Base-by-base conservation (phyloP, 2,113 vertebrate species). In the Larimichthys polyactis region DNA sequence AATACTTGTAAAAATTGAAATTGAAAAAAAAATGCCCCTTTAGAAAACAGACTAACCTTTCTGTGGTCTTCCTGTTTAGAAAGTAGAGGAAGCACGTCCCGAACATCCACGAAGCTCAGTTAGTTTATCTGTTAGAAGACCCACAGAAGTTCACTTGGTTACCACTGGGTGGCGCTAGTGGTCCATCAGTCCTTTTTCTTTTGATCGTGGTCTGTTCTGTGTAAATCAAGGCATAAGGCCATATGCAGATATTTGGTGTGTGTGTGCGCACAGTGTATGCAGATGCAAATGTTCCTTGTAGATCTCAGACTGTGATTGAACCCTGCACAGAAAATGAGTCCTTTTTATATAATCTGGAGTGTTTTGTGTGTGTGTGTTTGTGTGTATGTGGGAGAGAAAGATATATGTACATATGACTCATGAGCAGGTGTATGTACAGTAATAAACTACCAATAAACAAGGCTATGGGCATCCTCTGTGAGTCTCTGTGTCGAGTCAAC, bases 381-480 rank as follows among this genome's bases (percentile, higher is more conserved):
- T 64, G 73, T 44, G 58, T 84, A 14, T 20, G 58, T 24, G 51
- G 15, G 79, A 54, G 81, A 63, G 60, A 75, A 51, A 78, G 27
- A 69, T 77, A 83, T 40, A 84, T 89, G 87, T 90, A 71, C 74
- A 91, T 83, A 83, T 89, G 82, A 84, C 81, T 84, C 74, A 75
- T 83, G 76, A 85, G 70, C 82, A 92, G 81, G 87, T 88, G 78
- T 94, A 87, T 94, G 90, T 94, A 93, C 90, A 92, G 88, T 87
- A 90, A 94, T 93, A 93, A 94, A 93, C 85, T 78, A 91, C 78
- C 80, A 89, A 86, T 89, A 92, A 90, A 90, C 58, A 89, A 81
- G 79, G 67, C 55, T 75, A 54, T 87, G 84, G 67, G 63, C 75
- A 70, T 84, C 66, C 11, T 78, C 29, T 82, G 20, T 58, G 40